These are phyloP conservation scores for Chloroceryle amazona DNA, from an alignment of 2,797 vertebrate species.

Conservation along the genomic window DNA sequence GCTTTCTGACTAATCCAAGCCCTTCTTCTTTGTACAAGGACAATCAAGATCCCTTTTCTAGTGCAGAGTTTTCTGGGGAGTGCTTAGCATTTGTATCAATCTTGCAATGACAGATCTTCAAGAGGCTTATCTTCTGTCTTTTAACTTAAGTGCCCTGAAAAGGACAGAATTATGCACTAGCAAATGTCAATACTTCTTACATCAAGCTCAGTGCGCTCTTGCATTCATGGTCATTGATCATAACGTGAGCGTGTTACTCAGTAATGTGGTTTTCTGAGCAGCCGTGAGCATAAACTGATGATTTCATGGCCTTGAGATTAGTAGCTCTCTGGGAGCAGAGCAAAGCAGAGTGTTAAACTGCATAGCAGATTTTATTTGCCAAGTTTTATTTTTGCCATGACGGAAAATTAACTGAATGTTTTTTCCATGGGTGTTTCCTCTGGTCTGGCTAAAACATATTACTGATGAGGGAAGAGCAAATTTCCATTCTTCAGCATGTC, in stretches of 20 bases:
- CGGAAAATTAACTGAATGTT: not conserved
- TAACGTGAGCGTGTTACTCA: not conserved
- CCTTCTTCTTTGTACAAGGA: not conserved
- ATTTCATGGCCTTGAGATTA: conserved; percentile 10
- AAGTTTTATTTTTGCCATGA: not conserved
- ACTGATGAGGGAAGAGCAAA: not conserved
- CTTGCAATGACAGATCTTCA: not conserved
- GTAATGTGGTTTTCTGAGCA: not conserved
- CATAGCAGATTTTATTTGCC: not conserved
- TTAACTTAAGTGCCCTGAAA: not conserved
- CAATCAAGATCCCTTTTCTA: not conserved
- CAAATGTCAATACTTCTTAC: not conserved
- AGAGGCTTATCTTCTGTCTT: not conserved
- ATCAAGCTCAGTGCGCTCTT: not conserved
- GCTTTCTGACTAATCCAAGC: not conserved
- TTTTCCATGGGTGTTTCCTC: conserved; percentile 40
- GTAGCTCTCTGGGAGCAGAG: not conserved
- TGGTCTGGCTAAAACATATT: not conserved
- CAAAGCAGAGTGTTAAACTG: not conserved
- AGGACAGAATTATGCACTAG: not conserved
- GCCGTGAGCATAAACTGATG: not conserved
- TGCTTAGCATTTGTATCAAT: not conserved
- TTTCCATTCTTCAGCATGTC: conserved; percentile 23
- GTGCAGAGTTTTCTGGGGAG: not conserved
- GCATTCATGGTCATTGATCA: not conserved